Percentiles rank a stretch among this genome's conserved stretches.
These are phyloP conservation scores for Eurypyga helias DNA, from an alignment of 2,113 vertebrate species.

Conservation along the genomic window DNA sequence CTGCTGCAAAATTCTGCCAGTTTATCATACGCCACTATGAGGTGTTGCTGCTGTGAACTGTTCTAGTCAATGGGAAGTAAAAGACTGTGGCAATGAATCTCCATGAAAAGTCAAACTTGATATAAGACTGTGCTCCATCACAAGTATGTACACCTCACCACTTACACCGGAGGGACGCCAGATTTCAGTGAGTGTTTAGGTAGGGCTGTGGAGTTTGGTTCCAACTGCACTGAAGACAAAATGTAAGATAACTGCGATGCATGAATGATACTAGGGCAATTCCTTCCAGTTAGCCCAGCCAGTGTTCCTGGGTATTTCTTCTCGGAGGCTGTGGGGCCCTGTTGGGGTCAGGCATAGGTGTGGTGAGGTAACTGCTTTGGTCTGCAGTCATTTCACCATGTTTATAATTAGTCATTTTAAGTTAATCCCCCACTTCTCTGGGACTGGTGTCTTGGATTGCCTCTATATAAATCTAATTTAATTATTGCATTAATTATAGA, in stretches of 20 bases:
- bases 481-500: neutral
- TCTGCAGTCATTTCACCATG: neutral
- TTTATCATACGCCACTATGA: fast-evolving
- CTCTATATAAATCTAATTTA: neutral
- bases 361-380: neutral
- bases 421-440: neutral
- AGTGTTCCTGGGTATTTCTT: fast-evolving
- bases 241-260: neutral
- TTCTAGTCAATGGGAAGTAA: neutral
- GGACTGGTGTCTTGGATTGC: neutral
- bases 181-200: neutral
- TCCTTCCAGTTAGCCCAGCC: neutral
- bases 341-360: neutral
- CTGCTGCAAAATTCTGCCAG: neutral
- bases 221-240: neutral
- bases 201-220: neutral
- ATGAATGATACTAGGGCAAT: neutral
- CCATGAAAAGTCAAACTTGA: neutral
- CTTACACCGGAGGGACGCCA: neutral
- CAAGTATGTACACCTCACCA: neutral
- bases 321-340: neutral
- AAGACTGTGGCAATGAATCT: neutral
- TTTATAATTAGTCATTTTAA: neutral
- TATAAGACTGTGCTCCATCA: neutral
- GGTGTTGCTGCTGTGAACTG: neutral